phyloP scores from a whole-genome alignment of 2,888 invertebrate genomes.

The Ophion costatus region DNA sequence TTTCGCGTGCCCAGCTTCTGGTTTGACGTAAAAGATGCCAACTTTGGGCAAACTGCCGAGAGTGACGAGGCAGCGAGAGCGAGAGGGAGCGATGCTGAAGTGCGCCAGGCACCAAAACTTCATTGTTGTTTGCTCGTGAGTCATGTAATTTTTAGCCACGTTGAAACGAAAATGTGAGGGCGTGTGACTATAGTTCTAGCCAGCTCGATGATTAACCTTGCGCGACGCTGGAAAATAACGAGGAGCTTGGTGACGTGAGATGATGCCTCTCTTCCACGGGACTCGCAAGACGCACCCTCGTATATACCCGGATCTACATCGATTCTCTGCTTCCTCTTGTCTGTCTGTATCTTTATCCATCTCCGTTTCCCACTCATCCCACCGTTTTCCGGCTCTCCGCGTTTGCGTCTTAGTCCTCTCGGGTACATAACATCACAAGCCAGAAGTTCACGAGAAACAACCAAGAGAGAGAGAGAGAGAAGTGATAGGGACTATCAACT shows the following conservation, averaged over 20 bases:
- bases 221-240: constrained; percentile 81
- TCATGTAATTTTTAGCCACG: constrained; percentile 70
- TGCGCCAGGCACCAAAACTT: constrained; percentile 54
- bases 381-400: constrained; percentile 49
- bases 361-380: constrained; percentile 28
- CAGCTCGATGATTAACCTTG: constrained; percentile 81
- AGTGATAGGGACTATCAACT: constrained; percentile 37
- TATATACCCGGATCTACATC: constrained; percentile 21
- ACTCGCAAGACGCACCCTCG: constrained; percentile 19
- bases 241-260: constrained; percentile 66
- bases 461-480: constrained; percentile 5
- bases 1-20: constrained; percentile 65
- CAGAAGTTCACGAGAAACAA: constrained; percentile 56
- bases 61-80: constrained; percentile 29
- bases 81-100: background rate
- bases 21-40: constrained; percentile 49
- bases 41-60: constrained; percentile 59
- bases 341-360: constrained; percentile 36
- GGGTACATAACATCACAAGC: constrained; percentile 53
- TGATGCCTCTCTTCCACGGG: constrained; percentile 44
- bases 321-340: constrained; percentile 18
- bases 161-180: background rate
- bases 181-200: constrained; percentile 60
- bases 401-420: constrained; percentile 67
- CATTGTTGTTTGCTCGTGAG: constrained; percentile 79